Conservation (phyloP, 2,797 vertebrate genomes). For the Pangasius krempfi region DNA sequence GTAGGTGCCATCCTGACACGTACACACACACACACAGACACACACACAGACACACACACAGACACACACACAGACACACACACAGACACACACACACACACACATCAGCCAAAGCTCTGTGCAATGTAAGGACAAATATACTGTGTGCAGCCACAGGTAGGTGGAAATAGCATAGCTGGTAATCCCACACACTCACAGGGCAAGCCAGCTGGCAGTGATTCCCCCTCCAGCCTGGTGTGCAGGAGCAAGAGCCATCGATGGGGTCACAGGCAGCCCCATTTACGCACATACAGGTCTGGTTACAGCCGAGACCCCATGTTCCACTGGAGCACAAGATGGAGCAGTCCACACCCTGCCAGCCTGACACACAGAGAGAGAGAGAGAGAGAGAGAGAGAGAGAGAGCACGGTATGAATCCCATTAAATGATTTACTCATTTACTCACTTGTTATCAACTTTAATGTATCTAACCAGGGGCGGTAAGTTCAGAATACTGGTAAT, state of each 20-base stretch:
- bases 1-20: slow-evolving; percentile 87
- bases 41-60: background rate
- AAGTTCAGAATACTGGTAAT: slow-evolving; percentile 9
- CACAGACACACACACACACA: background rate
- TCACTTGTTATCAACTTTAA: slow-evolving; percentile 7
- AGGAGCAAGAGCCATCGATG: slow-evolving; percentile 84
- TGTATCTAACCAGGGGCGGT: background rate
- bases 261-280: slow-evolving; percentile 91
- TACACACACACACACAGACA: slow-evolving; percentile 11
- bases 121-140: slow-evolving; percentile 37
- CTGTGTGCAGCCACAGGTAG: slow-evolving; percentile 23
- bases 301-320: slow-evolving; percentile 90
- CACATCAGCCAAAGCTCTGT: slow-evolving; percentile 21
- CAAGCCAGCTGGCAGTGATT: slow-evolving; percentile 86
- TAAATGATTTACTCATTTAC: slow-evolving; percentile 22
- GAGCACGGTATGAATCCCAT: background rate
- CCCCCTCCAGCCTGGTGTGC: slow-evolving; percentile 90
- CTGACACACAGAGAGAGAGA: slow-evolving; percentile 65
- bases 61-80: background rate
- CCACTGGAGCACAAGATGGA: slow-evolving; percentile 89
- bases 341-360: slow-evolving; percentile 95
- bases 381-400: background rate
- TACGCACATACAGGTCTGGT: slow-evolving; percentile 85
- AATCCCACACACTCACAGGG: slow-evolving; percentile 77
- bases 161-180: slow-evolving; percentile 11